phyloP scores from a whole-genome alignment of 2,797 vertebrate species.

The Brachyrhaphis roseni region DNA sequence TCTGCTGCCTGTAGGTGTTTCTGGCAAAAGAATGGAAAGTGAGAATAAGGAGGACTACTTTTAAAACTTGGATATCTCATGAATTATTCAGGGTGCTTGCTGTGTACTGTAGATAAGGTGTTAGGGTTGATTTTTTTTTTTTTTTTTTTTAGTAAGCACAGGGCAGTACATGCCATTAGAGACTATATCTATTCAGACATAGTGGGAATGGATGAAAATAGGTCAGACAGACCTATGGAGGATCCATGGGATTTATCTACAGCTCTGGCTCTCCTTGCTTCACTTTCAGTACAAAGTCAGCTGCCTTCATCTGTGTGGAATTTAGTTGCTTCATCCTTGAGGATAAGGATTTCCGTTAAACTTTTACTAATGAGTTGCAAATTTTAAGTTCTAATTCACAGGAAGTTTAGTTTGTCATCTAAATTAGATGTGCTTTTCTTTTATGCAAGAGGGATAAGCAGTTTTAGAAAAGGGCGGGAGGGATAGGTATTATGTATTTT shows the following conservation, averaged over 20 bases:
- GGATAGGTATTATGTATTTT: too few species aligned
- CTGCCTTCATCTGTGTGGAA: slow-evolving; percentile 1
- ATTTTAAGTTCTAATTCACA: not conserved
- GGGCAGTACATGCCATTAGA: slow-evolving; percentile 31
- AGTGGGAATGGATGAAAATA: slow-evolving; percentile 54
- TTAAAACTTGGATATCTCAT: slow-evolving; percentile 26
- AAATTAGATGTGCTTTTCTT: not conserved
- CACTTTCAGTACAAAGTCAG: slow-evolving; percentile 25
- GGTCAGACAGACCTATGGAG: slow-evolving; percentile 50
- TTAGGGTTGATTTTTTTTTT: slow-evolving; percentile 11
- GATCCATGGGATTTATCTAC: slow-evolving; percentile 48
- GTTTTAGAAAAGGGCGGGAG: not conserved
- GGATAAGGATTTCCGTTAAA: not conserved
- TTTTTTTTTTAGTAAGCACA: slow-evolving; percentile 31
- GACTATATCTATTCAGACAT: slow-evolving; percentile 42
- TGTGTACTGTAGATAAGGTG: slow-evolving; percentile 20
- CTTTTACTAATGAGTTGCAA: not conserved
- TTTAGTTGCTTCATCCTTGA: not conserved
- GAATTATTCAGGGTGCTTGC: slow-evolving; percentile 38
- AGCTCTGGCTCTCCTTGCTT: slow-evolving; percentile 25
- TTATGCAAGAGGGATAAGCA: not conserved
- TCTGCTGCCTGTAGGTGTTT: slow-evolving; percentile 10
- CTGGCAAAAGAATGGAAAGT: slow-evolving; percentile 9
- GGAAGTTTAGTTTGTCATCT: not conserved
- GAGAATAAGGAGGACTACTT: slow-evolving; percentile 14